Percentiles rank a stretch among this genome's conserved stretches.
phyloP scores from a whole-genome alignment of 2,113 vertebrate genomes.

The Caracal caracal region DNA sequence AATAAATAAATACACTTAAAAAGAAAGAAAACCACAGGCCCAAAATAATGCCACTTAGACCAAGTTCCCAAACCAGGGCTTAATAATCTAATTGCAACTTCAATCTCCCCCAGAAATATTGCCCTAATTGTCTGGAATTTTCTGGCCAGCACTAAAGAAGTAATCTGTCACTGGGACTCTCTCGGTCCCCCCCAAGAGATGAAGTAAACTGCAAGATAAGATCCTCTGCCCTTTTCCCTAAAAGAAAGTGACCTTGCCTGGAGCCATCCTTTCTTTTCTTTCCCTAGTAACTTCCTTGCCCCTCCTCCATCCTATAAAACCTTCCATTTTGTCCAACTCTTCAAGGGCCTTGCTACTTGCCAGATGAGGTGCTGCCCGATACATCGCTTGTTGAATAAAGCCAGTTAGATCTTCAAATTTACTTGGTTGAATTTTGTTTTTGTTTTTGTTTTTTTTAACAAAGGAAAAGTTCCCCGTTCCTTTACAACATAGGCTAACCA shows the following conservation, averaged over 20 bases:
- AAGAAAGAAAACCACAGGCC: not conserved
- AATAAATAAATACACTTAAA: too few relatives aligned
- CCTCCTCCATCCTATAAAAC: not conserved
- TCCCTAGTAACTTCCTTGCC: not conserved
- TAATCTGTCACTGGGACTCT: not conserved
- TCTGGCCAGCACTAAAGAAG: not conserved
- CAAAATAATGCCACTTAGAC: not conserved
- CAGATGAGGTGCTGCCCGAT: not conserved
- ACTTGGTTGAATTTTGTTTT: not conserved
- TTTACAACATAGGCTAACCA: not conserved
- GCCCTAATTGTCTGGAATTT: not conserved
- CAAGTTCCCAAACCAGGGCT: not conserved
- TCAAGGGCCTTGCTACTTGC: not conserved
- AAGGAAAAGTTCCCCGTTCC: not conserved
- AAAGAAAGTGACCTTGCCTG: not conserved
- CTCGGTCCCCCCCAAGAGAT: not conserved
- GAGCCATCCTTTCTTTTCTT: not conserved
- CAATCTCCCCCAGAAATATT: not conserved
- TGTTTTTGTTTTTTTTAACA: not conserved
- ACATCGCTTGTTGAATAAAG: not conserved
- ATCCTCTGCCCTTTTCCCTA: not conserved
- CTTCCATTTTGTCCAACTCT: not conserved
- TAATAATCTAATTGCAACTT: not conserved
- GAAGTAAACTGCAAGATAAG: not conserved
- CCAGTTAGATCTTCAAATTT: not conserved